A percentile compares a stretch with the other conserved stretches of the same genome.
phyloP scores from a whole-genome alignment of 2,113 vertebrate species.

The Ovis canadensis region DNA sequence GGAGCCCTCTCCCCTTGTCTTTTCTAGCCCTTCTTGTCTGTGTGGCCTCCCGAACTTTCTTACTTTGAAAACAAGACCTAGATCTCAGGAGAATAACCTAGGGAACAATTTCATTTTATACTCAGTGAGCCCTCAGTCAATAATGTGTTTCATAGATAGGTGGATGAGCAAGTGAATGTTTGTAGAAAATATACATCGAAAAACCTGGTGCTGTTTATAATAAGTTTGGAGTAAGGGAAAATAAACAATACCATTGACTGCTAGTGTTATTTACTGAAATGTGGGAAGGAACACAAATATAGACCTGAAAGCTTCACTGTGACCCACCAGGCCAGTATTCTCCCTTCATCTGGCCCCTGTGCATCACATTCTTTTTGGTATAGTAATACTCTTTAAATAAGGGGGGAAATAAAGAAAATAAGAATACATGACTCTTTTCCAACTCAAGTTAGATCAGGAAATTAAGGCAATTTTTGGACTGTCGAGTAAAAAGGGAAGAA shows the following conservation, averaged over 20 bases:
- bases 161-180: not conserved
- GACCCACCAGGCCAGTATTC: not conserved
- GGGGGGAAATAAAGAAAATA: not conserved
- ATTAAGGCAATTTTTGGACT: slow-evolving; percentile 60
- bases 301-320: not conserved
- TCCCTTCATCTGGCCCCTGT: not conserved
- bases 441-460: slow-evolving; percentile 59
- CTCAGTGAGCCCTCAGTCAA: not conserved
- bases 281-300: not conserved
- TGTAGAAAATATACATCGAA: not conserved
- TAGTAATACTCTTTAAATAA: not conserved
- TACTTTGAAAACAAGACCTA: not conserved
- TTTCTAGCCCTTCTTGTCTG: not conserved
- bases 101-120: not conserved
- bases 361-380: not conserved
- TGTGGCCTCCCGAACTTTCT: not conserved
- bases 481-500: slow-evolving; percentile 63
- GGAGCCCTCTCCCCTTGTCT: not conserved
- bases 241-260: not conserved
- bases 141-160: not conserved
- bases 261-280: not conserved
- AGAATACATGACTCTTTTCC: slow-evolving; percentile 7
- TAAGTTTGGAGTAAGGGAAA: not conserved
- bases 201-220: not conserved
- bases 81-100: not conserved